Evolutionary conservation across 2,888 invertebrate genomes (phyloP), one percentile per base, ranked within the genome.

Genomic region (Amblyjoppa fuscipennis): DNA sequence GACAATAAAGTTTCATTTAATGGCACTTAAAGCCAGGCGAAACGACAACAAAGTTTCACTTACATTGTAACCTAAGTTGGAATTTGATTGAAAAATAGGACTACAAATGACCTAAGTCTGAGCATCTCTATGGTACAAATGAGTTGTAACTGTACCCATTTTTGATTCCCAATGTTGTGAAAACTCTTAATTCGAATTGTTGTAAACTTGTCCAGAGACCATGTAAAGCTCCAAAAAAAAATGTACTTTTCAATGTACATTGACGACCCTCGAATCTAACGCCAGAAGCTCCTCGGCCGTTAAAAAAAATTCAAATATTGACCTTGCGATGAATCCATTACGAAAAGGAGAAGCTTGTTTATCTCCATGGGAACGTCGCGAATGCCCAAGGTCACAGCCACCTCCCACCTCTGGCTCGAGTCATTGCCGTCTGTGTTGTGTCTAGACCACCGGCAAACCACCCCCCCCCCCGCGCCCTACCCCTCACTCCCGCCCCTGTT

Each of bases 321-420:
- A 16, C n/a, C 31, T 31, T 61, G 6, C 34, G 61, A 61, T 61
- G 61, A 34, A 61, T 61, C 31, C 34, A 61, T 61, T 61, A 34
- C 34, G 34, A 61, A 61, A 41, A 61, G 61, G 31, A 66, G 56
- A 71, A 56, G 88, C 89, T 90, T 91, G 91, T 92, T 92, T 92
- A 92, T 92, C 91, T 90, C 90, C 90, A 90, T 90, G 88, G 90
- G 90, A 91, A 92, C 87, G 91, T 89, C 89, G 53, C 51, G 76
- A 90, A 91, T 92, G 89, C 90, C 90, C 92, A 92, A 92, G 92
- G 93, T 92, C 93, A 88, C 90, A 90, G 89, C 73, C 81, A 70
- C 66, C 38, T 71, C 69, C 66, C 68, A 80, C 80, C 61, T 68
- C 68, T 61, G 61, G 53, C 80, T 73, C 80, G 83, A 71, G 71